Percentiles rank a stretch among this genome's conserved stretches.
phyloP scores from a whole-genome alignment of 2,888 invertebrate genomes.

The Cheilosia vernalis region DNA sequence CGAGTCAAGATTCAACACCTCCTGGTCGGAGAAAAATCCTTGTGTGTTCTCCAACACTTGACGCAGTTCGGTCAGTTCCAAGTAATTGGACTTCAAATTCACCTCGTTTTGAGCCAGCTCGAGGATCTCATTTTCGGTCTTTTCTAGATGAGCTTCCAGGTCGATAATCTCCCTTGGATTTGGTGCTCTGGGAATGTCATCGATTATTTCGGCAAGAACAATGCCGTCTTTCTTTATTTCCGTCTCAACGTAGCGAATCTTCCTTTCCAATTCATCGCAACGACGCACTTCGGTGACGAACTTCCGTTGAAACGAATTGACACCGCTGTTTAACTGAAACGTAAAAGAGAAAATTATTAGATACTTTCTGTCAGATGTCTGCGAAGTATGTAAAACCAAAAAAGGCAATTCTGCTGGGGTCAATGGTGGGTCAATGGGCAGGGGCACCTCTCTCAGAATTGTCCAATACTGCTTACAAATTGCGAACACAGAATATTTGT shows the following conservation, averaged over 20 bases:
- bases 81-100: constrained; percentile 95
- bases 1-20: constrained; percentile 82
- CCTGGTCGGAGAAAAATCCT: constrained; percentile 83
- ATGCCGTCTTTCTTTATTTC: constrained; percentile 92
- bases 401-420: too few species aligned
- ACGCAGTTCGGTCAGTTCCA: constrained; percentile 95
- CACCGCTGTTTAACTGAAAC: constrained; percentile 89
- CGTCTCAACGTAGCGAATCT: constrained; percentile 91
- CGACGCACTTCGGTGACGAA: constrained; percentile 93
- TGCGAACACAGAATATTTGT: too few species aligned
- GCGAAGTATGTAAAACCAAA: too few species aligned
- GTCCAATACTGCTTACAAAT: too few species aligned
- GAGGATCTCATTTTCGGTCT: constrained; percentile 97
- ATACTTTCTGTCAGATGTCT: neutral
- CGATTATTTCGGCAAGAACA: constrained; percentile 88
- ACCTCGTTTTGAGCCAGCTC: constrained; percentile 98
- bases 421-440: too few species aligned
- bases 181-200: constrained; percentile 88
- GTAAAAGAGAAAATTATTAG: neutral
- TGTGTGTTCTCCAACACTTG: constrained; percentile 98
- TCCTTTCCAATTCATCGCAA: constrained; percentile 94
- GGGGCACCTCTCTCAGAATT: too few species aligned
- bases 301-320: constrained; percentile 93
- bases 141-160: constrained; percentile 94
- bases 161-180: constrained; percentile 92